Base-by-base conservation (phyloP, 2,797 vertebrate genomes). In the Tiaroga cobitis region DNA sequence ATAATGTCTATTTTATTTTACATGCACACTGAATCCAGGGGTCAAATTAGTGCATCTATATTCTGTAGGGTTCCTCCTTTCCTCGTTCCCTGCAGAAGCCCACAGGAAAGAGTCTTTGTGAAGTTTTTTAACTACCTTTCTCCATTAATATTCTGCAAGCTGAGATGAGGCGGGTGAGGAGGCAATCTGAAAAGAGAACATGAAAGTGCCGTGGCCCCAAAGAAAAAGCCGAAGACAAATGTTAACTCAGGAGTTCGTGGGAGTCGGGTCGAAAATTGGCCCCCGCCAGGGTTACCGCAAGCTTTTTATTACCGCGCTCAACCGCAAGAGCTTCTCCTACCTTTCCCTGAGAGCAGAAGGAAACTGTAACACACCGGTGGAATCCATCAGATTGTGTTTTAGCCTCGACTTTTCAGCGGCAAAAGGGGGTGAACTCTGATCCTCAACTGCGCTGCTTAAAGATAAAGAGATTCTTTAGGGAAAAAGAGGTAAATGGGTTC, bases 161-260 rank as follows among this genome's bases (percentile, higher is more conserved):
- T 82, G 39, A 80, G 77, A 87, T 82, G 81, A 84, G 82, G 80
- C 73, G 41, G 69, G 79, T 82, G 70, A 80, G n/a, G 73, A 82
- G 74, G 69, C 79, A 80, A 54, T 82, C 68, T n/a, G 74, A 69
- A 89, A 82, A 29, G 56, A 84, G 49, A 87, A 85, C 84, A 88
- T 87, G 75, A 87, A 90, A 84, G 68, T 46, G 9, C 3, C 26
- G 13, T 13, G 75, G 21, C 85, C 69, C 70, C 85, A 74, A 32
- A 78, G 81, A 61, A 76, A 76, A 80, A 72, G n/a, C 78, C 76
- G 77, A 82, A 86, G 69, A 81, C 84, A 89, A 90, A 89, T 87
- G 54, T 82, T 83, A 86, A 81, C 86, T 26, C 37, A 80, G 63
- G 67, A 83, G 78, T 89, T 89, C 18, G 34, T 86, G 75, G 86